Conservation (phyloP, 1,140 invertebrate species). For the Drosophila murphyi region DNA sequence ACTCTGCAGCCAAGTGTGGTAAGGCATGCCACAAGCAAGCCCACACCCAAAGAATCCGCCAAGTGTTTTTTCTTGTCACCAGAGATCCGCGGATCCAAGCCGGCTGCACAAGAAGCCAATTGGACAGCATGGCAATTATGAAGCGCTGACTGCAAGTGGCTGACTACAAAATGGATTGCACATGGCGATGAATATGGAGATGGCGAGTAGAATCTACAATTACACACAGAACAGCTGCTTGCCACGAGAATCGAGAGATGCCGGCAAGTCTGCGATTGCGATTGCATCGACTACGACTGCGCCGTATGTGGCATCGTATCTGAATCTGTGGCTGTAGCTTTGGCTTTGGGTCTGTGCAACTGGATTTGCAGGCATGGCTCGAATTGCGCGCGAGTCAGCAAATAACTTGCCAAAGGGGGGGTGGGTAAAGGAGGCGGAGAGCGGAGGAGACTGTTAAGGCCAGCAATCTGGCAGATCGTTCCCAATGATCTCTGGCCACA, state of each 20-base stretch:
- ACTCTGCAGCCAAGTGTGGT: no score
- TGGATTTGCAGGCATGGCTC: conserved; percentile 26
- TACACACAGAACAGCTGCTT: conserved; percentile 55
- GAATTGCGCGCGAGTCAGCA: conserved; percentile 64
- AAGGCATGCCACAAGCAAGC: conserved; percentile 4
- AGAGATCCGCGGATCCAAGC: not conserved
- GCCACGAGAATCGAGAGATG: conserved; percentile 32
- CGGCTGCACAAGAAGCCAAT: conserved; percentile 9
- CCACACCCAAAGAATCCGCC: conserved; percentile 22
- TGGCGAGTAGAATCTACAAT: conserved; percentile 61
- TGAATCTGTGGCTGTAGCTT: conserved; percentile 6
- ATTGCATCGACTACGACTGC: conserved; percentile 4
- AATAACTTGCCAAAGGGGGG: conserved; percentile 42
- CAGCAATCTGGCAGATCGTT: conserved; percentile 39
- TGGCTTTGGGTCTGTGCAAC: conserved; percentile 18
- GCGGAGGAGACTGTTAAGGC: not conserved
- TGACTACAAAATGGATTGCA: conserved; percentile 14
- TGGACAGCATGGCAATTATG: conserved; percentile 53
- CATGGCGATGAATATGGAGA: conserved; percentile 3
- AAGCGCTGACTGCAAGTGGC: conserved; percentile 52
- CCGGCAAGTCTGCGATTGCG: conserved; percentile 36
- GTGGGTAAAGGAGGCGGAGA: not conserved
- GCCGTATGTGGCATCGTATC: conserved; percentile 59
- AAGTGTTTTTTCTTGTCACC: conserved; percentile 21
- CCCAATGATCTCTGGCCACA: conserved; percentile 63